A percentile compares a stretch with the other conserved stretches of the same genome.
These are phyloP conservation scores for Synergus japonicus DNA, from an alignment of 2,888 invertebrate species.

Conservation along the genomic window DNA sequence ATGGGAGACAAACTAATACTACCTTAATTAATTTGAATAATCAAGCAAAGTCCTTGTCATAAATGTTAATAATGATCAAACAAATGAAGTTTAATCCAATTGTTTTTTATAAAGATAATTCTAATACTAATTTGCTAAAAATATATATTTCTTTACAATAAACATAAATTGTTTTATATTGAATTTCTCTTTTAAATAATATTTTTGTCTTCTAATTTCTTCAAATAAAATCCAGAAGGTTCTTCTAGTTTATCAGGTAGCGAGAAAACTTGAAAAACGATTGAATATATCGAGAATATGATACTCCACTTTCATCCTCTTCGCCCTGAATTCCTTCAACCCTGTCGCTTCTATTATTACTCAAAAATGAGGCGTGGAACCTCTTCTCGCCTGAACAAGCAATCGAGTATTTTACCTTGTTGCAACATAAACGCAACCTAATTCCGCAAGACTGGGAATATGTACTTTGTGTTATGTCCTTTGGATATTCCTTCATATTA, in stretches of 20 bases:
- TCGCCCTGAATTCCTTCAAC: background rate
- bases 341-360: constrained; percentile 9
- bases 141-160: too few species aligned
- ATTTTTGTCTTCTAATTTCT: background rate
- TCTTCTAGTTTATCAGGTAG: background rate
- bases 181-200: too few species aligned
- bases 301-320: background rate
- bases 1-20: too few species aligned
- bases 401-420: constrained; percentile 5
- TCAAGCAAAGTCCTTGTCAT: too few species aligned
- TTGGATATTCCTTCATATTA: background rate
- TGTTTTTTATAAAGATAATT: too few species aligned
- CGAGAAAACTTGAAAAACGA: background rate
- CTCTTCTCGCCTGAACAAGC: background rate
- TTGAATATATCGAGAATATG: background rate
- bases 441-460: background rate
- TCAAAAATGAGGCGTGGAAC: background rate
- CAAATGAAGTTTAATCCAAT: too few species aligned
- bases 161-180: too few species aligned
- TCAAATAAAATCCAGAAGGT: background rate
- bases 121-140: too few species aligned
- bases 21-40: too few species aligned
- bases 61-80: too few species aligned
- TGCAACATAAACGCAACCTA: background rate
- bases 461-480: background rate